Base-by-base conservation (phyloP, 1,140 invertebrate species). In the Alviniconcha marisindica region DNA sequence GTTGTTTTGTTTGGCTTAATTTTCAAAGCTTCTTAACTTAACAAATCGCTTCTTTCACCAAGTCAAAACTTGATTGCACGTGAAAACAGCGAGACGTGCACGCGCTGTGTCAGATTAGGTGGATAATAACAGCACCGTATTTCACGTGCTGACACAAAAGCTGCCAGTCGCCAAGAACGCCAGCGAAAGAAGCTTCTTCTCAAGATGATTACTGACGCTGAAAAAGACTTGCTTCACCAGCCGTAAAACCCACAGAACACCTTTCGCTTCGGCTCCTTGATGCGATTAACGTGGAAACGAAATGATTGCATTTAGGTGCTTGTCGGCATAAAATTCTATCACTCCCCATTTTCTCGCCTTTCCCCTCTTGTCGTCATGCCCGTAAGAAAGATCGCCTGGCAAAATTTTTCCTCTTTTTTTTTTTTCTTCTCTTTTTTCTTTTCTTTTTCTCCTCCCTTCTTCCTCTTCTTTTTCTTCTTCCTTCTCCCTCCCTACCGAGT, bases 221-320 rank as follows among this genome's bases (percentile, higher is more conserved):
- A 66, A 80, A 66, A 69, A 66, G 38, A 66, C 36, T 56, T 31
- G 31, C 73, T 76, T 60, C 42, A 36, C 78, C 36, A 31, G 36
- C 38, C 38, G 78, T 60, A 60, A 60, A 80, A 80, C 54, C 40
- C 78, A 60, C 73, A 56, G 78, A 42, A 28, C 56, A 69, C 60
- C 60, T 63, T 66, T 80, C 78, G 78, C 56, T 44, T 80, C 56
- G 60, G 42, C 60, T 60, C 36, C 38, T 44, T 80, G 78, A 80
- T 80, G 56, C 60, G 78, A 80, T 80, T 80, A 80, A 60, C 60
- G 28, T 2, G 78, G 40, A 40, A 80, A 80, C 56, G 78, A 80
- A 80, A 80, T 80, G 54, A 80, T 36, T 66, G 78, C 78, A 80
- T 80, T 79, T 69, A 66, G 78, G 24, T 80, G 78, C 78, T 80